Evolutionary conservation across 2,888 invertebrate genomes (phyloP), one percentile per base, ranked within the genome.

Genomic region (Nomada fucata): DNA sequence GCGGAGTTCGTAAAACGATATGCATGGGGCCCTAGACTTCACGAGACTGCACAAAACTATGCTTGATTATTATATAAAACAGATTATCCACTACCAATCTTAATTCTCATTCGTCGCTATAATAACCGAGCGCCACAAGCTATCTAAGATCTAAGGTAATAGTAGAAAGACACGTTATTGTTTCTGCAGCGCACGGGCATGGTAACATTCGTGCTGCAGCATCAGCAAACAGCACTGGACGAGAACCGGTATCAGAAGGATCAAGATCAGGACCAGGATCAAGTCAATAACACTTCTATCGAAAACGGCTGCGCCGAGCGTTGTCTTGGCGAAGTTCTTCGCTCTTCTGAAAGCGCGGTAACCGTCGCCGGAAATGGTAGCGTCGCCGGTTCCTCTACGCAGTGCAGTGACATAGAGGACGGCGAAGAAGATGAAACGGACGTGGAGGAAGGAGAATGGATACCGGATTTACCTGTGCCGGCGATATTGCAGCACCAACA

Each of bases 371-470:
- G 52, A 50, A 83, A 85, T 75, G 82, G n/a, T 36, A 87, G 82
- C n/a, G 44, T 79, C 47, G 81, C 71, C 69, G 72, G 61, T 77
- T 83, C 77, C 47, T 88, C 85, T 59, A 87, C 86, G 74, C 85
- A 87, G 78, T 89, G 89, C 82, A 91, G 91, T 84, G 90, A 91
- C 69, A 69, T 86, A 71, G 89, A 90, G 11, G 70, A 79, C 3
- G 79, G 83, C 26, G 83, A 86, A n/a, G 76, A 86, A 1, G 78
- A 79, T 11, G 83, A 86, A 42, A 86, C 83, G 44, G 88, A 88
- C 29, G 18, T 79, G 20, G 88, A 88, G 0, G 76, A 89, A 57
- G 79, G 73, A 36, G 83, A 78, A 1, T 88, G 88, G 88, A 42
- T 84, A 65, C 67, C 81, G 0, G 80, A 88, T 64, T 75, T 82